Conservation (phyloP, 2,888 invertebrate genomes). For the Apoda limacodes region DNA sequence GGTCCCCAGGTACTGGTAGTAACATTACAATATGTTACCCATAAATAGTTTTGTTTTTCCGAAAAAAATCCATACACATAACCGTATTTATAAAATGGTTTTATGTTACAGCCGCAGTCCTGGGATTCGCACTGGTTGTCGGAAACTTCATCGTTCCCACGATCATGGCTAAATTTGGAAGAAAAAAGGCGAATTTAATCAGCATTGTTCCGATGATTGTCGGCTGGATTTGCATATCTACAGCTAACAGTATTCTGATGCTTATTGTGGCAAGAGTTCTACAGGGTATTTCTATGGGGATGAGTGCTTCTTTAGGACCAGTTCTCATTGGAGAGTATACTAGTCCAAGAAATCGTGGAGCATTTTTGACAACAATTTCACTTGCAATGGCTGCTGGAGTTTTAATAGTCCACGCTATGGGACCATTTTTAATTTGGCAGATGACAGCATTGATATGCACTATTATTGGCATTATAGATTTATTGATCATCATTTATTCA, state of each 20-base stretch:
- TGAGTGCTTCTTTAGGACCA: conserved; percentile 41
- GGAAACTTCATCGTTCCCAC: conserved; percentile 32
- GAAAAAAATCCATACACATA: no score
- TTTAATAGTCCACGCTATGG: conserved; percentile 63
- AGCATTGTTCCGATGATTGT: conserved; percentile 48
- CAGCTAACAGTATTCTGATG: conserved; percentile 32
- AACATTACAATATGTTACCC: no score
- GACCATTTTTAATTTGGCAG: conserved; percentile 60
- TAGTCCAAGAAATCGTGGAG: conserved; percentile 64
- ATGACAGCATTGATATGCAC: conserved; percentile 45
- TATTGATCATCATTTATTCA: conserved; percentile 24
- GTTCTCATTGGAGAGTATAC: conserved; percentile 59
- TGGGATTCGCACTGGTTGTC: conserved; percentile 28
- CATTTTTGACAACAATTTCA: conserved; percentile 64
- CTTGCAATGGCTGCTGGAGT: conserved; percentile 66
- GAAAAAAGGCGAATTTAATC: conserved; percentile 51
- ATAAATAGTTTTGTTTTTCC: no score
- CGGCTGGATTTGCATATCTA: conserved; percentile 59
- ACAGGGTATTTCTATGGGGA: conserved; percentile 48
- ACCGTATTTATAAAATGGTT: no score
- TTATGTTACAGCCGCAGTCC: conserved; percentile 32
- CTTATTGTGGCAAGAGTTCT: conserved; percentile 22
- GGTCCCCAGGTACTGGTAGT: no score
- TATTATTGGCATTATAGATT: conserved; percentile 33
- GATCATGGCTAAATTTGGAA: conserved; percentile 58